Percentiles rank a stretch among this genome's conserved stretches.
Conservation (phyloP, 2,888 invertebrate species). For the Lissonota sp. region DNA sequence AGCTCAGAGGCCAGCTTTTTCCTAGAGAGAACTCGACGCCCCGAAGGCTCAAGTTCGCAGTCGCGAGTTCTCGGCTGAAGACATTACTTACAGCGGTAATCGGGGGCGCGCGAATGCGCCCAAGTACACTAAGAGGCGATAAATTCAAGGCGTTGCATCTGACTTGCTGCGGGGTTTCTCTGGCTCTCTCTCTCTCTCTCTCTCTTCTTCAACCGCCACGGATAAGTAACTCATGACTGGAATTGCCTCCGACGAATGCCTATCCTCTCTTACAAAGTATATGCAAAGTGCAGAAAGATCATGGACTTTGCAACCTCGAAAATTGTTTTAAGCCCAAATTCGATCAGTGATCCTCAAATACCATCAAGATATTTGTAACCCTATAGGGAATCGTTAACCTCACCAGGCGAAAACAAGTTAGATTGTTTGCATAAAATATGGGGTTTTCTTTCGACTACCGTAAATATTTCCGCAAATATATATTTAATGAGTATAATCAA, state of each 20-base stretch:
- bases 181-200: slow-evolving; percentile 54
- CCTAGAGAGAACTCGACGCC: slow-evolving; percentile 36
- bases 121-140: slow-evolving; percentile 73
- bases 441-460: too few relatives aligned
- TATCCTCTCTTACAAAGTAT: slow-evolving; percentile 33
- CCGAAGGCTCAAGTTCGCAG: slow-evolving; percentile 68
- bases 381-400: too few relatives aligned
- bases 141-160: slow-evolving; percentile 77
- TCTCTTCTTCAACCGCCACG: slow-evolving; percentile 49
- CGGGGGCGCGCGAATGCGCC: slow-evolving; percentile 66
- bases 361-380: too few relatives aligned
- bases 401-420: too few relatives aligned
- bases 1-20: too few relatives aligned
- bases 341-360: too few relatives aligned
- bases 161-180: slow-evolving; percentile 68
- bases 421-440: too few relatives aligned
- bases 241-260: slow-evolving; percentile 71
- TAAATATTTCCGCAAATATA: too few relatives aligned
- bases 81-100: slow-evolving; percentile 76
- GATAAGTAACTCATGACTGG: slow-evolving; percentile 74
- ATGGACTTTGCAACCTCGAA: too few relatives aligned
- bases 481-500: too few relatives aligned
- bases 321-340: too few relatives aligned
- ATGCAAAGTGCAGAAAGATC: background rate
- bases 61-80: slow-evolving; percentile 71